Conservation (phyloP, 2,797 vertebrate species). For the Sparus aurata region DNA sequence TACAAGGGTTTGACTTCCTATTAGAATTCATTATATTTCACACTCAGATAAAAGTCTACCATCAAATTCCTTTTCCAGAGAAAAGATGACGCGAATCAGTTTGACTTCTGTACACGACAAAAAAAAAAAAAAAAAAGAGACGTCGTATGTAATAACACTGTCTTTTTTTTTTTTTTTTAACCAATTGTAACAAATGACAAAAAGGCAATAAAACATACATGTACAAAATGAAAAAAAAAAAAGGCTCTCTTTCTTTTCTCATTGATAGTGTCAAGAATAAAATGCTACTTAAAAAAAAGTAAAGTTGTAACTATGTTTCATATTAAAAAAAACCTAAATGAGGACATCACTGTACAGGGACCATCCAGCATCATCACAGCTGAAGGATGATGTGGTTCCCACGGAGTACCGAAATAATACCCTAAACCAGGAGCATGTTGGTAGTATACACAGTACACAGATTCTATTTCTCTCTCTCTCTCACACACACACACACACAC, state of each 20-base stretch:
- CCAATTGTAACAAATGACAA: slow-evolving; percentile 52
- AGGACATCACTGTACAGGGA: slow-evolving; percentile 35
- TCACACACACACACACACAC: slow-evolving; percentile 14
- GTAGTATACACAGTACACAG: slow-evolving; percentile 71
- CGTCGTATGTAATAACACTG: slow-evolving; percentile 56
- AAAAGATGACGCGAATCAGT: slow-evolving; percentile 75
- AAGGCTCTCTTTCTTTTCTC: slow-evolving; percentile 29
- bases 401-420: slow-evolving; percentile 54
- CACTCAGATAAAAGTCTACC: slow-evolving; percentile 74
- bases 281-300: slow-evolving; percentile 60
- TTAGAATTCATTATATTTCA: slow-evolving; percentile 49
- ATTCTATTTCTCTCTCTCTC: too few relatives aligned
- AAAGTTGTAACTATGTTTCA: slow-evolving; percentile 63
- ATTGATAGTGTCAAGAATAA: slow-evolving; percentile 61
- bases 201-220: slow-evolving; percentile 55
- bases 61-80: slow-evolving; percentile 78
- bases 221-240: slow-evolving; percentile 62
- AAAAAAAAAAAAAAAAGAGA: slow-evolving; percentile 48
- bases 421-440: slow-evolving; percentile 57
- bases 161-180: slow-evolving; percentile 66
- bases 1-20: slow-evolving; percentile 28
- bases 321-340: slow-evolving; percentile 55
- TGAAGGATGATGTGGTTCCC: slow-evolving; percentile 54
- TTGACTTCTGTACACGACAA: slow-evolving; percentile 69
- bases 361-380: slow-evolving; percentile 34